Base-by-base conservation (phyloP, 2,888 invertebrate species). In the Eumacrocentrus americanus region DNA sequence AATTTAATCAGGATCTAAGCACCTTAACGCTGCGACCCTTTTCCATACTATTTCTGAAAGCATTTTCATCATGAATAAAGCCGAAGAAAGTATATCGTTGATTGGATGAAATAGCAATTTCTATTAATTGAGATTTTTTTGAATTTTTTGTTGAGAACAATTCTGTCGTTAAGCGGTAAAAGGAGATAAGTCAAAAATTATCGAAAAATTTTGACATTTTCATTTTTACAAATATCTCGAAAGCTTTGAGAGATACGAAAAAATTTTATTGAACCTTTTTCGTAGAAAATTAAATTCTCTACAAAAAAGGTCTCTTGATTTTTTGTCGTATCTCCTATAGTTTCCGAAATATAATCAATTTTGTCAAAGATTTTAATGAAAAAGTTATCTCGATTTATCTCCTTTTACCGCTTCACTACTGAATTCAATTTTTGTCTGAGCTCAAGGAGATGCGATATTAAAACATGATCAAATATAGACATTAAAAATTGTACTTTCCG, bases 1-100 rank as follows among this genome's bases (percentile, higher is more conserved):
- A 70, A 69, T 70, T 67, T 25, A 68, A 70, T 68, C 64, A 67
- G 37, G 54, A 64, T 63, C 52, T 64, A 60, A 64, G 62, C 52
- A 56, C 54, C 65, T 67, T 65, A 51, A 16, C 35, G n/a, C 20
- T 14, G 16, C 20, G 44, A 58, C 50, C 29, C 11, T 25, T 11
- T 16, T 56, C n/a, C 18, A 18, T 18, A 14, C 35, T 7, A 34
- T 44, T 35, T 55, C 12, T 46, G n/a, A 18, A 23, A 40, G 38
- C n/a, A 12, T 44, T n/a, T 23, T n/a, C 3, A 20, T 20, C 16
- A 44, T 7, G 18, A 12, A 9, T 14, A 7, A 1, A 18, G n/a
- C 4, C 1, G 20, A 37, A 38, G 20, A n/a, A 51, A n/a, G 14
- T 29, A 18, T 50, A 34, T 4, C 22, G 20, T 22, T 18, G n/a